phyloP scores from a whole-genome alignment of 2,797 vertebrate species.

The Sebastes vulpes region DNA sequence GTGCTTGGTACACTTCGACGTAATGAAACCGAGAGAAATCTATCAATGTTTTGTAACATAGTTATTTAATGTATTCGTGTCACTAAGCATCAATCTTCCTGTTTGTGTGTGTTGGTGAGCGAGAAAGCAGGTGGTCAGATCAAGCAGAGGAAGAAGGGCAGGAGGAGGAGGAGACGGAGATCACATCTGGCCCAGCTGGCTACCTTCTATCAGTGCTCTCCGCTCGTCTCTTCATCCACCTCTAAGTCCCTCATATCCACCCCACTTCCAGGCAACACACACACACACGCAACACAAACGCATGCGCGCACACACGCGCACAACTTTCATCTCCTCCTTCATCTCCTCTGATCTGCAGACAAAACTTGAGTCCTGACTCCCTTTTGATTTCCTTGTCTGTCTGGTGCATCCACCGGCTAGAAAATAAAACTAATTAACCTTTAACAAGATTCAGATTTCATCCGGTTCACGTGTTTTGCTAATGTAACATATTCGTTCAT shows the following conservation, averaged over 20 bases:
- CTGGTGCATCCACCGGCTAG: not conserved
- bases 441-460: not conserved
- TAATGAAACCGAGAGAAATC: not conserved
- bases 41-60: not conserved
- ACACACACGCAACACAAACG: not conserved
- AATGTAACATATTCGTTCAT: too few species aligned
- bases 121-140: constrained; percentile 51
- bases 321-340: not conserved
- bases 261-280: not conserved
- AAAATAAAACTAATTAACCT: not conserved
- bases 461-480: too few species aligned
- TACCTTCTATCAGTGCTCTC: constrained; percentile 5
- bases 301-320: not conserved
- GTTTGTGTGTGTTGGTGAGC: not conserved
- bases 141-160: constrained; percentile 19
- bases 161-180: constrained; percentile 13
- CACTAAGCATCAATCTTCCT: not conserved
- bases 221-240: constrained; percentile 24
- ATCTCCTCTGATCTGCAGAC: not conserved
- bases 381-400: not conserved
- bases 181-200: constrained; percentile 60
- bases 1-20: not conserved
- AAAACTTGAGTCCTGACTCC: not conserved
- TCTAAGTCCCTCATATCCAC: constrained; percentile 4
- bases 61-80: not conserved